Conservation (phyloP, 2,113 vertebrate species). For the Cavia aperea region DNA sequence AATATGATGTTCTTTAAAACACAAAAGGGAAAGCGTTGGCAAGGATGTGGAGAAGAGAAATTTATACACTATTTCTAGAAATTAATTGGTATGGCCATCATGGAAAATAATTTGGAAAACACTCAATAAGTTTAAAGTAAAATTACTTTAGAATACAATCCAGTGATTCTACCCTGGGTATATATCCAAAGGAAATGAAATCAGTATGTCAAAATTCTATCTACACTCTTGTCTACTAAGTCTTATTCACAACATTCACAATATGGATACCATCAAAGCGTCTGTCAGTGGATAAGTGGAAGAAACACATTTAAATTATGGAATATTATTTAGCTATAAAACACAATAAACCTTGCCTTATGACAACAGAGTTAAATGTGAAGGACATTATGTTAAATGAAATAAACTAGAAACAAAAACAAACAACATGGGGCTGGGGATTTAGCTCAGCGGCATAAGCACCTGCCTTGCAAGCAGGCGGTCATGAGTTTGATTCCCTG, state of each 20-base stretch:
- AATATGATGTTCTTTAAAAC: not conserved
- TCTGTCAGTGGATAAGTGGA: not conserved
- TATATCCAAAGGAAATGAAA: not conserved
- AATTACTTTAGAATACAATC: not conserved
- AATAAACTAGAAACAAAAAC: not conserved
- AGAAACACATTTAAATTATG: not conserved
- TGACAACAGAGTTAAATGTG: not conserved
- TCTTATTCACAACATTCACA: not conserved
- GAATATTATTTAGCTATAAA: not conserved
- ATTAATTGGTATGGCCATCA: not conserved
- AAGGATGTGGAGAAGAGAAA: not conserved
- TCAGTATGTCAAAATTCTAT: not conserved
- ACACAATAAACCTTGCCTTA: not conserved
- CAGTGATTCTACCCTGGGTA: not conserved
- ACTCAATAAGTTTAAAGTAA: not conserved
- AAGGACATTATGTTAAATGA: not conserved
- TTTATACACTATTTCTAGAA: not conserved
- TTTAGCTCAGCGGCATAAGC: too few species aligned
- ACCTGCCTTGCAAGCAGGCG: too few species aligned
- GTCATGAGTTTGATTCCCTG: too few species aligned
- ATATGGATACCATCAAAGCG: not conserved
- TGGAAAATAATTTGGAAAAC: not conserved
- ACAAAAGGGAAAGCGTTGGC: not conserved
- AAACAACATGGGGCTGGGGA: too few species aligned
- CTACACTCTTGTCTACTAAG: not conserved